Percentiles rank a stretch among this genome's conserved stretches.
These are phyloP conservation scores for Hemibagrus guttatus DNA, from an alignment of 2,797 vertebrate species.

Conservation along the genomic window DNA sequence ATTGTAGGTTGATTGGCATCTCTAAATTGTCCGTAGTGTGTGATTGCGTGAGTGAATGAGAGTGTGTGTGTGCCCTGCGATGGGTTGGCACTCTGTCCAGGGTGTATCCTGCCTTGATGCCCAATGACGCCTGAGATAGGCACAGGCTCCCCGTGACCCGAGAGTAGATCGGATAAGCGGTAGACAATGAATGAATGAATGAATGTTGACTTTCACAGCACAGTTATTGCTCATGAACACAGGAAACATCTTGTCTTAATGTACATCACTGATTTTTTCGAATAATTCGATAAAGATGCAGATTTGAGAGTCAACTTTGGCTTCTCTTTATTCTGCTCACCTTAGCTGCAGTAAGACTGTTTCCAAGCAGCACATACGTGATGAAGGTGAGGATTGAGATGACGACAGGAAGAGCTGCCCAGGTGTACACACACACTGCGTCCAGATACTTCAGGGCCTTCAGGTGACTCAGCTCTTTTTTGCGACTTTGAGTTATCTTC, in stretches of 20 bases:
- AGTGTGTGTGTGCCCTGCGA: no score
- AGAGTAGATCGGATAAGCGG: no score
- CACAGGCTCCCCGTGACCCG: no score
- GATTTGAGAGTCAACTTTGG: neutral
- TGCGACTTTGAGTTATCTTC: conserved; percentile 76
- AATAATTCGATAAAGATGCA: neutral
- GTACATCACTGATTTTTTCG: neutral
- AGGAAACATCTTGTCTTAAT: neutral
- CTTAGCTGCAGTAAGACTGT: conserved; percentile 92
- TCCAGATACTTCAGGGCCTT: conserved; percentile 87
- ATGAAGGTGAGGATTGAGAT: conserved; percentile 91
- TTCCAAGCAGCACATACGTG: conserved; percentile 87
- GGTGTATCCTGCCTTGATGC: no score
- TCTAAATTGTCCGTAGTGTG: no score
- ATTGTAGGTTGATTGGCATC: no score
- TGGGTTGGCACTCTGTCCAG: no score
- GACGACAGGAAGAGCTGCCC: conserved; percentile 92
- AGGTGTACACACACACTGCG: conserved; percentile 92
- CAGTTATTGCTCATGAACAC: neutral
- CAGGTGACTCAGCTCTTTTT: conserved; percentile 81
- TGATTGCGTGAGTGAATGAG: no score
- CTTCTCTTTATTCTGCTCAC: conserved; percentile 65
- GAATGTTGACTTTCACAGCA: neutral
- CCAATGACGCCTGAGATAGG: no score
- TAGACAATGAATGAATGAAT: no score